Evolutionary conservation across 53 echinoderm and acorn worm genomes (phyloP).

Genomic region (Apostichopus leukothele): DNA sequence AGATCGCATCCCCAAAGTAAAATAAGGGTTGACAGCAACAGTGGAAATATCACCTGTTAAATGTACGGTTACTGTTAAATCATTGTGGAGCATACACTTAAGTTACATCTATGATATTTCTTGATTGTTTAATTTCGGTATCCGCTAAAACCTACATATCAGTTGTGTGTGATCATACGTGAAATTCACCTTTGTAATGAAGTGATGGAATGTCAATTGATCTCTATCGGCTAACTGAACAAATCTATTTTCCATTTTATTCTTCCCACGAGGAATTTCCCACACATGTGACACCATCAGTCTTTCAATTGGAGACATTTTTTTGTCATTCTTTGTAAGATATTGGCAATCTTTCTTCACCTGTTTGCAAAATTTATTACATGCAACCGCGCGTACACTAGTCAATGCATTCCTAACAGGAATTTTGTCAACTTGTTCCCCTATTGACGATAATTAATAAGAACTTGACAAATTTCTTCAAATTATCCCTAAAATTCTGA

Average conservation of each 20-base stretch:
- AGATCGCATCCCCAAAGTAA: too few relatives aligned
- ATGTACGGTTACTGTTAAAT: too few relatives aligned
- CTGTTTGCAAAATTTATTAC: constrained; percentile 43
- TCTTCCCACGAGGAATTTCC: constrained; percentile 31
- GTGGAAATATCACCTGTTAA: too few relatives aligned
- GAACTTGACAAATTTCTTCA: constrained; percentile 48
- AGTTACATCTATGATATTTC: too few relatives aligned
- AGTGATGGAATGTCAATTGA: background rate
- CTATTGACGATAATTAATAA: constrained; percentile 52
- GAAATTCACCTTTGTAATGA: background rate
- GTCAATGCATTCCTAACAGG: constrained; percentile 47
- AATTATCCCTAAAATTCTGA: constrained; percentile 47
- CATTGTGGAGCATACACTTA: too few relatives aligned
- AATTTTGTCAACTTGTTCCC: constrained; percentile 45
- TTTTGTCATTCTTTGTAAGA: constrained; percentile 16
- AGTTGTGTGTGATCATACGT: background rate
- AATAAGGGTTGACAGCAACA: too few relatives aligned
- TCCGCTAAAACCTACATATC: too few relatives aligned
- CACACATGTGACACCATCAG: background rate
- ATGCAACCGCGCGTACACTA: constrained; percentile 42
- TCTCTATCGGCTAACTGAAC: background rate
- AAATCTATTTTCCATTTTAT: background rate
- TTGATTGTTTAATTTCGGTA: too few relatives aligned
- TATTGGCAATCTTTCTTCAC: constrained; percentile 14
- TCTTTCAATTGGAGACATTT: background rate